Base-by-base conservation (phyloP, 1,140 invertebrate genomes). In the Magallana gigas region DNA sequence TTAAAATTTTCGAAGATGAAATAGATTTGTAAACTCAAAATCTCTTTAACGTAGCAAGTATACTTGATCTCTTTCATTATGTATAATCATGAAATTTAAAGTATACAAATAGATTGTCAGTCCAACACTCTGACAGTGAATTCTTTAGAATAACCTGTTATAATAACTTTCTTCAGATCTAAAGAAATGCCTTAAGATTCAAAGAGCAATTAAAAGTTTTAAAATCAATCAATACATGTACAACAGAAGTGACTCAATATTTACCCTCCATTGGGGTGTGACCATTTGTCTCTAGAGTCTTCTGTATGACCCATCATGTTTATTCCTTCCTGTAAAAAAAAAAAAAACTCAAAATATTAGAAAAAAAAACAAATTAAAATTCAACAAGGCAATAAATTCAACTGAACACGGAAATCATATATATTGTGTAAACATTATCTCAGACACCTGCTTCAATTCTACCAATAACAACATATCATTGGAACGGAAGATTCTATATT, bases 221-320 rank as follows among this genome's bases (percentile, higher is more conserved):
- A 23, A 23, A 48, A 48, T 48, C 36, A 48, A 48, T 48, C 5
- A 48, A 48, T 48, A 48, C 36, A 48, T 48, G 36, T 5, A 48
- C 36, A 48, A 48, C 5, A 48, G 36, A 48, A 7, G 36, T 80
- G 36, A 8, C 7, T 23, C 36, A 57, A 5, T n/a, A 80, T 71
- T 60, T 88, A 88, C 87, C 87, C 87, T 80, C 87, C 87, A 88
- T 88, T 88, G 14, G 83, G 68, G 59, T 88, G 87, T 56, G 87
- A 60, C 87, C 87, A 88, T n/a, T 83, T 59, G 62, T 85, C 87
- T 18, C 87, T 36, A 4, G 60, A 56, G 29, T 88, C 87, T 60
- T 88, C 83, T 23, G 83, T 29, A 64, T 84, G 83, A 64, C 83
- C 87, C 71, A 48, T 84, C 23, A 85, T 71, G 7, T 84, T 60